These are phyloP conservation scores for Carterocephalus palaemon DNA, from an alignment of 2,888 invertebrate species.

Conservation along the genomic window DNA sequence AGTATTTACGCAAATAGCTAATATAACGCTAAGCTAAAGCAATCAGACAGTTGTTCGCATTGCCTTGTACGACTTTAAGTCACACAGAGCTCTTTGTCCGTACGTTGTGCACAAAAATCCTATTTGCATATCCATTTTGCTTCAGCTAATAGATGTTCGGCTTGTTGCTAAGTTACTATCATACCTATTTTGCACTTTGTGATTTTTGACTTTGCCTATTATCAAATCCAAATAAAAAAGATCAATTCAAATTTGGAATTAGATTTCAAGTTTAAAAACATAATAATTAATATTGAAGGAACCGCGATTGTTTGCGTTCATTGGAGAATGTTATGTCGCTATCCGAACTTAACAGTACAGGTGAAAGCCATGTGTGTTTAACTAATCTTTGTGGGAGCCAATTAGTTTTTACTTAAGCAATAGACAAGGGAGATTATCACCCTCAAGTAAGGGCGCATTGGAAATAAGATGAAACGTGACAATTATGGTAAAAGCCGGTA, in stretches of 20 bases:
- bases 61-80: constrained; percentile 19
- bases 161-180: no score
- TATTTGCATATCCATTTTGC: constrained; percentile 42
- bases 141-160: constrained; percentile 42
- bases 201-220: no score
- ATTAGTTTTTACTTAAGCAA: constrained; percentile 19
- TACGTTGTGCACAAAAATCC: constrained; percentile 35
- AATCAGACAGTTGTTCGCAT: constrained; percentile 1
- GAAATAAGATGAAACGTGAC: constrained; percentile 37
- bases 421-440: constrained; percentile 22
- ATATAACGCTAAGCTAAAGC: background rate
- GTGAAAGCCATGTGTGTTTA: constrained; percentile 9
- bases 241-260: constrained; percentile 36
- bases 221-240: no score
- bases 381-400: constrained; percentile 24
- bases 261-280: background rate
- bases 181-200: no score
- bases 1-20: background rate
- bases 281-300: no score
- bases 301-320: no score
- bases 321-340: no score
- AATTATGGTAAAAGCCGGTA: constrained; percentile 40
- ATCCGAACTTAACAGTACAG: no score
- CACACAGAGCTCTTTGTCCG: constrained; percentile 37
- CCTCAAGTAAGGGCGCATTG: constrained; percentile 20